Percentiles rank a stretch among this genome's conserved stretches.
Conservation (phyloP, 2,888 invertebrate genomes). For the Acanthococcus lagerstroemiae region DNA sequence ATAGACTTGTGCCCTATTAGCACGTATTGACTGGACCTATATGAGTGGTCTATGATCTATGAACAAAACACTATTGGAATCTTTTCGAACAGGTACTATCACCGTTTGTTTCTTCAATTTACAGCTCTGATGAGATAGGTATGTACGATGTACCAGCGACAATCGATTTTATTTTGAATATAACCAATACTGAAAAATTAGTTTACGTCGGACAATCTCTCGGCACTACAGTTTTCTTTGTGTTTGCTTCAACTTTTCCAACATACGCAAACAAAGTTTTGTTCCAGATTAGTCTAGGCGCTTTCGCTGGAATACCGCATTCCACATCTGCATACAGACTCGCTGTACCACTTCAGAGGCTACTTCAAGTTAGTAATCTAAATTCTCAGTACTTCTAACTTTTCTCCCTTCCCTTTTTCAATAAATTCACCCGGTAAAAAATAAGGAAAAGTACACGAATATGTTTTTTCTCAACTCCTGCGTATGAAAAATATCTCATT, state of each 20-base stretch:
- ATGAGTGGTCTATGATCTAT: too few species aligned
- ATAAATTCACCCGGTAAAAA: too few species aligned
- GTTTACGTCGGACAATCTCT: conserved; percentile 85
- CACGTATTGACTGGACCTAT: too few species aligned
- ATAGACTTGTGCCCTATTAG: too few species aligned
- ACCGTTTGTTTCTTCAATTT: too few species aligned
- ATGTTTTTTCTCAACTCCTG: too few species aligned
- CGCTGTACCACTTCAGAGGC: conserved; percentile 54
- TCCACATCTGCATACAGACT: conserved; percentile 56
- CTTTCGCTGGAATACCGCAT: conserved; percentile 57
- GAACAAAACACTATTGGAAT: too few species aligned
- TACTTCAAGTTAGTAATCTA: conserved; percentile 46
- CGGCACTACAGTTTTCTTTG: conserved; percentile 69
- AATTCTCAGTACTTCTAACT: too few species aligned
- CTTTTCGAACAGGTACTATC: too few species aligned
- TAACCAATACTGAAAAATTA: conserved; percentile 47
- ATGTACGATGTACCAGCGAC: conserved; percentile 75
- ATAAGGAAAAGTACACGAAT: too few species aligned
- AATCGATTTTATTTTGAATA: conserved; percentile 56
- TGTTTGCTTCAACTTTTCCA: conserved; percentile 56
- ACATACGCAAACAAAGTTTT: conserved; percentile 57
- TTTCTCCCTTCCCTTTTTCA: too few species aligned
- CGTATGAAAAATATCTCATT: too few species aligned
- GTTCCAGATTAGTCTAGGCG: conserved; percentile 49
- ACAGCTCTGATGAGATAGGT: conserved; percentile 82